Evolutionary conservation across 1,140 invertebrate genomes (phyloP).

Genomic region (Tetraneura akinire): DNA sequence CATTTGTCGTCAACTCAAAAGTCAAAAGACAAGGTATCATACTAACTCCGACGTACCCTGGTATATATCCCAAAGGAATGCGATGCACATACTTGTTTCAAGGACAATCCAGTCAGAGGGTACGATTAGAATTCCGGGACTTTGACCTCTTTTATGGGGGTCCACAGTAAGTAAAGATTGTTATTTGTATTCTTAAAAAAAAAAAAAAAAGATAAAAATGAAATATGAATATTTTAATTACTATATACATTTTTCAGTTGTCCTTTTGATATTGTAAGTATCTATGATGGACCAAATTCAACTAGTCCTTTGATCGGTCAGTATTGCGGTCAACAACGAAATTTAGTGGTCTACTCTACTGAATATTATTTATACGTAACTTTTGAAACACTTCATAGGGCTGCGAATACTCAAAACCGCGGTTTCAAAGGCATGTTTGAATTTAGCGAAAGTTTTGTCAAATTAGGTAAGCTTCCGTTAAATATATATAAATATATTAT

Average conservation of each 20-base stretch:
- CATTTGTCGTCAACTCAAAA: conserved; percentile 76
- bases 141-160: conserved; percentile 99
- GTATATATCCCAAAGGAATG: conserved; percentile 95
- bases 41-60: conserved; percentile 96
- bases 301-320: conserved; percentile 88
- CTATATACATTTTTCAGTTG: conserved; percentile 70
- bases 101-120: conserved; percentile 85
- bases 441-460: conserved; percentile 95
- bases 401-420: conserved; percentile 88
- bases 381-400: conserved; percentile 85
- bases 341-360: conserved; percentile 92
- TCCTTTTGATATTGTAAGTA: conserved; percentile 96
- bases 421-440: conserved; percentile 95
- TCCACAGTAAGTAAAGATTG: conserved; percentile 81
- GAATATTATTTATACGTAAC: conserved; percentile 83
- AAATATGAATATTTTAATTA: background rate
- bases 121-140: conserved; percentile 94
- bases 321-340: conserved; percentile 96
- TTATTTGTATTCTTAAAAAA: conserved; percentile 5
- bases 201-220: no score
- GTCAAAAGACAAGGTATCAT: conserved; percentile 82
- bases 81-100: conserved; percentile 91
- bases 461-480: conserved; percentile 80
- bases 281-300: conserved; percentile 90
- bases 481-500: no score